Evolutionary conservation across 2,797 vertebrate species (phyloP).

Genomic region (Myotis findleyi): DNA sequence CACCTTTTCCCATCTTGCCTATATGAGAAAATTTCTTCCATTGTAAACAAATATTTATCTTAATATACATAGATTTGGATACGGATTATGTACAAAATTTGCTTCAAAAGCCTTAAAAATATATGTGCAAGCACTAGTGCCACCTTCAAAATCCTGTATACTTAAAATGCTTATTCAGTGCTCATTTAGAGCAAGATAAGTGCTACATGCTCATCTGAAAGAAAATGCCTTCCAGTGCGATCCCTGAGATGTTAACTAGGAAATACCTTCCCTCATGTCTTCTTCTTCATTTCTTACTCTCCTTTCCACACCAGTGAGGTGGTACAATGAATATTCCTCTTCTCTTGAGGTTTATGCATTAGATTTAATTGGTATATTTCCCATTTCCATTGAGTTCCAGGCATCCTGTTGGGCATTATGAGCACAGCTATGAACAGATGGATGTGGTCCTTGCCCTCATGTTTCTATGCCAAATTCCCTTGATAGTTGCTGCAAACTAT

Average conservation of each 20-base stretch:
- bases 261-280: neutral
- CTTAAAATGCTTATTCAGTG: neutral
- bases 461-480: neutral
- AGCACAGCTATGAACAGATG: neutral
- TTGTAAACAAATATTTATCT: neutral
- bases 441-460: neutral
- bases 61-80: neutral
- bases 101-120: slow-evolving; percentile 49
- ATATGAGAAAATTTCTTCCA: neutral
- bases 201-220: neutral
- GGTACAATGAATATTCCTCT: neutral
- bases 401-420: neutral
- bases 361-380: neutral
- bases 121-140: neutral
- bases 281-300: neutral
- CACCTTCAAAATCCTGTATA: slow-evolving; percentile 39
- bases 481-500: neutral
- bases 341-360: neutral
- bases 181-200: neutral
- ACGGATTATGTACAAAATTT: slow-evolving; percentile 41
- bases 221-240: neutral
- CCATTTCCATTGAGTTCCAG: neutral
- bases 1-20: neutral
- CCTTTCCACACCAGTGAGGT: neutral
- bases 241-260: neutral